Evolutionary conservation across 2,888 invertebrate species (phyloP).

Genomic region (Ennomos fuscantarius): DNA sequence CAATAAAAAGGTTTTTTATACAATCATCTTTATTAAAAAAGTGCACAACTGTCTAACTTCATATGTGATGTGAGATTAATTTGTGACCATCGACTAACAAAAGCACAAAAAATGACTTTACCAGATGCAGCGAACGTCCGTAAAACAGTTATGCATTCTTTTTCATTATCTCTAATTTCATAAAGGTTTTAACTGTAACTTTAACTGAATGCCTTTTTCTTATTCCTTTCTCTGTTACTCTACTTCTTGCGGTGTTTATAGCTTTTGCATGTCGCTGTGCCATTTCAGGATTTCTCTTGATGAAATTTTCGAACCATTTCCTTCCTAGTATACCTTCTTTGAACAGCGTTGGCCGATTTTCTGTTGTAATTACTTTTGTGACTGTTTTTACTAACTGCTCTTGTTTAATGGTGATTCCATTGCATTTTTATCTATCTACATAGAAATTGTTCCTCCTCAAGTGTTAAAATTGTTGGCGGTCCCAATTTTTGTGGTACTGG

Average conservation of each 20-base stretch:
- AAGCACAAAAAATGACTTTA: too few relatives aligned
- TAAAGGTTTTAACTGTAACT: too few relatives aligned
- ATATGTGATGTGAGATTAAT: too few relatives aligned
- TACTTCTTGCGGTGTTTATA: conserved; percentile 18
- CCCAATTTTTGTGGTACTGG: too few relatives aligned
- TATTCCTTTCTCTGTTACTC: conserved; percentile 15
- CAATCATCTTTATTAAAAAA: too few relatives aligned
- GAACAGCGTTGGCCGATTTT: conserved; percentile 13
- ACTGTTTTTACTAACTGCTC: conserved; percentile 13
- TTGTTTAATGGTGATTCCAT: conserved; percentile 12
- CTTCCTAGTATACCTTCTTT: conserved; percentile 11
- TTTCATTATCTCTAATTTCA: too few relatives aligned
- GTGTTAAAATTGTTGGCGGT: too few relatives aligned
- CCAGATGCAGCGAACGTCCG: too few relatives aligned
- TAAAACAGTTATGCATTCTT: too few relatives aligned
- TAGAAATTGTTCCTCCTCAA: conserved; percentile 3
- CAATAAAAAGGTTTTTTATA: too few relatives aligned
- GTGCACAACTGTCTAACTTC: too few relatives aligned
- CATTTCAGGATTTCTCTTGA: conserved; percentile 23
- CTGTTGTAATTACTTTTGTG: conserved; percentile 15
- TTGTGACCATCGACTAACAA: too few relatives aligned
- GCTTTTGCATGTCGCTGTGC: conserved; percentile 15
- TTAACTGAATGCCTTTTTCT: conserved; percentile 21
- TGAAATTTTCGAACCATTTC: conserved; percentile 19
- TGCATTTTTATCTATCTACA: conserved; percentile 1